phyloP scores from a whole-genome alignment of 1,140 invertebrate species.

The Zaprionus davidi region DNA sequence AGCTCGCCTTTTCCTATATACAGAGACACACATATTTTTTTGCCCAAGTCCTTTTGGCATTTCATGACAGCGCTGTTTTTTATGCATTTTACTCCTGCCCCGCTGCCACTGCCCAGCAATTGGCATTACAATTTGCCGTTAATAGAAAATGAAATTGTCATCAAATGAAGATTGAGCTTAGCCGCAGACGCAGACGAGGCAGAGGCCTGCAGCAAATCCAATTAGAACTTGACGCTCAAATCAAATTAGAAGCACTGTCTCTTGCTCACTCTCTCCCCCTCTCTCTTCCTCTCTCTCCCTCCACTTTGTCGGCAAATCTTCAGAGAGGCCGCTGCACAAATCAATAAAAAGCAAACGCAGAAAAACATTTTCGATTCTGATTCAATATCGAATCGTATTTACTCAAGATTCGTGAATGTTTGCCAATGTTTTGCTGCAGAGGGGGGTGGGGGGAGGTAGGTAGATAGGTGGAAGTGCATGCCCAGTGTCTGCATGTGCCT shows the following conservation, averaged over 20 bases:
- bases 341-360: constrained; percentile 30
- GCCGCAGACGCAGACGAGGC: constrained; percentile 16
- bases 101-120: constrained; percentile 31
- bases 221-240: constrained; percentile 69
- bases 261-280: neutral
- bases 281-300: neutral
- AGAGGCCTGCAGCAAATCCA: constrained; percentile 49
- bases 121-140: constrained; percentile 61
- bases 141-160: constrained; percentile 81
- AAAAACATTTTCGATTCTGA: neutral
- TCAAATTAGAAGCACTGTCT: constrained; percentile 59
- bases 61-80: constrained; percentile 39
- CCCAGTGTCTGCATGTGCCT: neutral
- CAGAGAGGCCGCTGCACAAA: constrained; percentile 30
- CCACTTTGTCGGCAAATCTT: constrained; percentile 31
- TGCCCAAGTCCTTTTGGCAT: neutral
- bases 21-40: neutral
- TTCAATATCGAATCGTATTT: constrained; percentile 28
- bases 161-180: constrained; percentile 73
- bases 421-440: constrained; percentile 7
- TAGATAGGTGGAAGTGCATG: constrained; percentile 31
- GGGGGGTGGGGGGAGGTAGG: too few species aligned
- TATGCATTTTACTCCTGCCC: constrained; percentile 45
- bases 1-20: constrained; percentile 51
- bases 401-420: constrained; percentile 32